These are phyloP conservation scores for Sebastes paucispinis DNA, from an alignment of 2,797 vertebrate genomes.

Conservation along the genomic window DNA sequence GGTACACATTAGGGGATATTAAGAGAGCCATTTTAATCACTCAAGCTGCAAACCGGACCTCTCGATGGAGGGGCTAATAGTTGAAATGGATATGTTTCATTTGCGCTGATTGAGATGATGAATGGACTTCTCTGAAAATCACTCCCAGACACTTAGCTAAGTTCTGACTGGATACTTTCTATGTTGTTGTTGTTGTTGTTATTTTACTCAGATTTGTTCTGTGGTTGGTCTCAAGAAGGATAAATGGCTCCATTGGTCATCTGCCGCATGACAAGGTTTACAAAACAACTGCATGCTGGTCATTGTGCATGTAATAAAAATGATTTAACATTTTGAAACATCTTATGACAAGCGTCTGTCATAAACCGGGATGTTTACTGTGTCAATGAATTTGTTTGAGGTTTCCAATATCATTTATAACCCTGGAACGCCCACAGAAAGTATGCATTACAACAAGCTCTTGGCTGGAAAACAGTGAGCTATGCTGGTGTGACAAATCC, in stretches of 20 bases:
- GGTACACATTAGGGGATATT: slow-evolving; percentile 84
- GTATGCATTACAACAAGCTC: background rate
- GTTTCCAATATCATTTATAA: slow-evolving; percentile 14
- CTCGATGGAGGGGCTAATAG: slow-evolving; percentile 70
- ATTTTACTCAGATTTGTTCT: slow-evolving; percentile 16
- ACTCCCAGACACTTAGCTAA: slow-evolving; percentile 59
- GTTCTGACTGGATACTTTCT: slow-evolving; percentile 11
- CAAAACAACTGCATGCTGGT: slow-evolving; percentile 3
- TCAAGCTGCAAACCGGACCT: slow-evolving; percentile 76
- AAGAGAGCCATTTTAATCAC: slow-evolving; percentile 83
- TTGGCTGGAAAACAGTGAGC: background rate
- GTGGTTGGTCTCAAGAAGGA: background rate
- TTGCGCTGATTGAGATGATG: slow-evolving; percentile 80
- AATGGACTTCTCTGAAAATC: slow-evolving; percentile 70
- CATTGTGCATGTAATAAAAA: background rate
- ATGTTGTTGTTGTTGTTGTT: background rate
- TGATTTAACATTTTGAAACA: background rate
- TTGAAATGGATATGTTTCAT: slow-evolving; percentile 80
- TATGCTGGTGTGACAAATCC: slow-evolving; percentile 18
- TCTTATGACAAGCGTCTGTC: background rate
- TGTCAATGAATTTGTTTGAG: background rate
- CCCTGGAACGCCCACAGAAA: slow-evolving; percentile 1
- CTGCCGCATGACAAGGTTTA: slow-evolving; percentile 1
- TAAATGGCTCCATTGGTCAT: background rate
- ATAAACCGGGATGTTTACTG: slow-evolving; percentile 1